phyloP scores from a whole-genome alignment of 2,797 vertebrate genomes.

The Falco rusticolus region DNA sequence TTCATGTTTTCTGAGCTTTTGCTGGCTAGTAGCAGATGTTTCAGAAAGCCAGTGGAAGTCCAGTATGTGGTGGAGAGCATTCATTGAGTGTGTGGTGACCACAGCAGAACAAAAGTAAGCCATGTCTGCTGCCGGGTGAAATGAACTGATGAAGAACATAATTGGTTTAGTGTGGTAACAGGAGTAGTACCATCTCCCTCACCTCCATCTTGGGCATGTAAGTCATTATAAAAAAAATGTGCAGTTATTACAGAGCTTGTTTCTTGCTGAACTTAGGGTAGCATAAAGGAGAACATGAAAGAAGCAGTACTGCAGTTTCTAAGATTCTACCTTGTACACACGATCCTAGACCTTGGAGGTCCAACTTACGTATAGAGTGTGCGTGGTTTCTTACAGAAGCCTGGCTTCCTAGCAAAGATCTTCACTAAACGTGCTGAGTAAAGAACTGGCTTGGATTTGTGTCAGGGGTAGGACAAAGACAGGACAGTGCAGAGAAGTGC shows the following conservation, averaged over 20 bases:
- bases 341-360: background rate
- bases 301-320: background rate
- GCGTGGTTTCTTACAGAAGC: background rate
- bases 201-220: background rate
- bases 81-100: fast-evolving
- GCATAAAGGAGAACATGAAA: background rate
- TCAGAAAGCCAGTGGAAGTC: background rate
- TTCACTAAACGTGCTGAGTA: background rate
- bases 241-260: background rate
- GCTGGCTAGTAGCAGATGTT: background rate
- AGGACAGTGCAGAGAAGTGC: background rate
- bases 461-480: background rate
- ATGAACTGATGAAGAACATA: background rate
- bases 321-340: fast-evolving
- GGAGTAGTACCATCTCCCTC: background rate
- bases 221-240: background rate
- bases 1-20: background rate
- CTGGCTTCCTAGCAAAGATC: background rate
- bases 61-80: background rate
- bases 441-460: background rate
- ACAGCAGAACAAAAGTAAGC: background rate
- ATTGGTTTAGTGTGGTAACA: fast-evolving
- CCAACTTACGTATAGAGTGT: fast-evolving
- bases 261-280: background rate
- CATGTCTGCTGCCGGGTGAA: too few relatives aligned